phyloP scores from a whole-genome alignment of 1,140 invertebrate genomes.

The Latrodectus geometricus region DNA sequence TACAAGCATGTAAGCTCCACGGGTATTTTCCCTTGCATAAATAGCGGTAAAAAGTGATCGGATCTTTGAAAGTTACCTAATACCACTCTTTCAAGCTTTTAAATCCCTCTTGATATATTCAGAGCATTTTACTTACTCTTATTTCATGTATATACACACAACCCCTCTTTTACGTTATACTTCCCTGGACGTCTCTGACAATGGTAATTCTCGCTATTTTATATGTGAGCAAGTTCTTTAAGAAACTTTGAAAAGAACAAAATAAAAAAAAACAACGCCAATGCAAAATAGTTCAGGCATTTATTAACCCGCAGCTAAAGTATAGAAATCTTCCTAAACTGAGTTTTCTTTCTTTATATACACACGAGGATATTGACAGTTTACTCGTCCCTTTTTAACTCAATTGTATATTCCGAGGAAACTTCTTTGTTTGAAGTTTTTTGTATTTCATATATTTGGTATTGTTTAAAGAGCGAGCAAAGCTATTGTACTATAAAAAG shows the following conservation, averaged over 20 bases:
- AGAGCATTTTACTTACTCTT: background rate
- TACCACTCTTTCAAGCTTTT: constrained; percentile 20
- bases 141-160: constrained; percentile 12
- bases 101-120: constrained; percentile 1
- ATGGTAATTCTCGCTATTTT: constrained; percentile 55
- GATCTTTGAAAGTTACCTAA: constrained; percentile 18
- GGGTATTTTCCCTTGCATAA: background rate
- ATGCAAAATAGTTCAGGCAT: constrained; percentile 39
- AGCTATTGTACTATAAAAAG: no score
- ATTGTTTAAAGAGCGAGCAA: no score
- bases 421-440: constrained; percentile 2
- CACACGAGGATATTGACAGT: constrained; percentile 12
- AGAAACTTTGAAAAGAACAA: constrained; percentile 22
- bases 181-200: constrained; percentile 27
- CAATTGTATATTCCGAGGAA: constrained; percentile 35
- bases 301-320: constrained; percentile 43
- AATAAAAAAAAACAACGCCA: constrained; percentile 23
- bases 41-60: constrained; percentile 7
- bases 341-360: background rate
- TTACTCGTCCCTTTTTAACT: constrained; percentile 25
- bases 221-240: constrained; percentile 21
- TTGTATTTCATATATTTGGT: background rate
- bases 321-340: constrained; percentile 9
- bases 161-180: background rate
- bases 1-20: background rate